Evolutionary conservation across 2,888 invertebrate species (phyloP).

Genomic region (Latheticus oryzae): DNA sequence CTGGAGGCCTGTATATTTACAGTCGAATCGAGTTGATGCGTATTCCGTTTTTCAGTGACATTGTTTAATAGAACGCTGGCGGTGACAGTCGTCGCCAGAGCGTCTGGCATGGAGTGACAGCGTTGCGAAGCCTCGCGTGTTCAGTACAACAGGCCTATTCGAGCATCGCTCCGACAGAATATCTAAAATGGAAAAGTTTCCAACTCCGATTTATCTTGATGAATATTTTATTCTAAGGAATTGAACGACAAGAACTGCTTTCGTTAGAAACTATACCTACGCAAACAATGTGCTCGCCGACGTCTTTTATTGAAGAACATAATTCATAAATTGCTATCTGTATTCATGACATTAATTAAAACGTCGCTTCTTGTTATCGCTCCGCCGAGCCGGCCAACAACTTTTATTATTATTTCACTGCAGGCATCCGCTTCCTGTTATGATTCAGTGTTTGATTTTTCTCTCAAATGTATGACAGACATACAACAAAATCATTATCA

Average conservation of each 20-base stretch:
- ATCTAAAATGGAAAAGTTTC: constrained; percentile 44
- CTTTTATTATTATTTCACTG: constrained; percentile 40
- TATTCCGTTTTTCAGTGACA: constrained; percentile 47
- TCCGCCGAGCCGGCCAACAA: constrained; percentile 34
- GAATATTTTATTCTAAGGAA: constrained; percentile 47
- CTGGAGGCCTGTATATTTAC: constrained; percentile 27
- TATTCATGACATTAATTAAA: constrained; percentile 55
- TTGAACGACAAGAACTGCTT: constrained; percentile 43
- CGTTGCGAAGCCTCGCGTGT: constrained; percentile 42
- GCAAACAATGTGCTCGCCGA: constrained; percentile 45
- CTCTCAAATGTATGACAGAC: constrained; percentile 3
- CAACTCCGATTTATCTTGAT: constrained; percentile 47
- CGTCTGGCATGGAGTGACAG: constrained; percentile 46
- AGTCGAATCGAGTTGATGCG: constrained; percentile 40
- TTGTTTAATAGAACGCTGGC: constrained; percentile 53
- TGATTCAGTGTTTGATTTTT: constrained; percentile 14
- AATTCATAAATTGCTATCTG: constrained; percentile 51
- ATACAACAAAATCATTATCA: constrained; percentile 16
- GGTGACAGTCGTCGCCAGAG: constrained; percentile 49
- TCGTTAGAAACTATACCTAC: constrained; percentile 32
- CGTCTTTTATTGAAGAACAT: constrained; percentile 48
- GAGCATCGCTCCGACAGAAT: constrained; percentile 42
- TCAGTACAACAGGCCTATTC: constrained; percentile 39
- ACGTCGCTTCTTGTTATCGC: constrained; percentile 50
- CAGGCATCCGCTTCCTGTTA: constrained; percentile 28